Conservation (phyloP, 1,140 invertebrate genomes). For the Popillia japonica region DNA sequence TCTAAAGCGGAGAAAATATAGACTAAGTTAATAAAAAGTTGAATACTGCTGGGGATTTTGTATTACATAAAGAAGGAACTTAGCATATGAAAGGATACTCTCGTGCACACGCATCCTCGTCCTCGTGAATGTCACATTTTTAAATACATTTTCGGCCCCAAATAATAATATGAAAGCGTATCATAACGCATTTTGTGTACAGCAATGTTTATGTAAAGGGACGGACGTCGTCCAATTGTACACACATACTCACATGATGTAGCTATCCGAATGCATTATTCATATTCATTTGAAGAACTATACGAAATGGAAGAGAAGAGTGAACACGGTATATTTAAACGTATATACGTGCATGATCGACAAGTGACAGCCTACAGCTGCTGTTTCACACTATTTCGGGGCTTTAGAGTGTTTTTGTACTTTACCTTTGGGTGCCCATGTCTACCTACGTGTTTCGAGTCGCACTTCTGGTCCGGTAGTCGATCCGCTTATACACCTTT, state of each 20-base stretch:
- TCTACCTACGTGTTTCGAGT: conserved; percentile 41
- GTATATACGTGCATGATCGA: conserved; percentile 58
- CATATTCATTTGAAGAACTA: conserved; percentile 46
- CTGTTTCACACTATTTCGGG: conserved; percentile 52
- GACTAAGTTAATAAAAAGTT: conserved; percentile 31
- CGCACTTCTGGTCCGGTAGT: conserved; percentile 28
- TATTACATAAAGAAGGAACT: conserved; percentile 11
- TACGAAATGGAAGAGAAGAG: neutral
- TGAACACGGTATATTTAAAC: conserved; percentile 47
- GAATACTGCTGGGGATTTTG: conserved; percentile 20
- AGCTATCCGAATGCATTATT: conserved; percentile 54
- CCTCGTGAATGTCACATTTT: conserved; percentile 58
- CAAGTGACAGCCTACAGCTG: conserved; percentile 59
- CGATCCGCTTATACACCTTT: conserved; percentile 28
- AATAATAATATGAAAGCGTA: conserved; percentile 56
- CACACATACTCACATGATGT: neutral
- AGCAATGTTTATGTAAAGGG: conserved; percentile 55
- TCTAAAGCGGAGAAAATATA: conserved; percentile 22
- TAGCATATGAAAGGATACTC: conserved; percentile 57
- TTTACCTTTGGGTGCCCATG: conserved; percentile 36
- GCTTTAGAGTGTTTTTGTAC: conserved; percentile 50
- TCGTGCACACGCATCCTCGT: conserved; percentile 52
- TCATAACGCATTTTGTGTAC: conserved; percentile 55
- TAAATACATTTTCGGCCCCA: conserved; percentile 57
- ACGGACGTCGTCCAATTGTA: conserved; percentile 41